Percentiles rank a stretch among this genome's conserved stretches.
Conservation (phyloP, 2,797 vertebrate genomes). For the Anisognathus igniventris region DNA sequence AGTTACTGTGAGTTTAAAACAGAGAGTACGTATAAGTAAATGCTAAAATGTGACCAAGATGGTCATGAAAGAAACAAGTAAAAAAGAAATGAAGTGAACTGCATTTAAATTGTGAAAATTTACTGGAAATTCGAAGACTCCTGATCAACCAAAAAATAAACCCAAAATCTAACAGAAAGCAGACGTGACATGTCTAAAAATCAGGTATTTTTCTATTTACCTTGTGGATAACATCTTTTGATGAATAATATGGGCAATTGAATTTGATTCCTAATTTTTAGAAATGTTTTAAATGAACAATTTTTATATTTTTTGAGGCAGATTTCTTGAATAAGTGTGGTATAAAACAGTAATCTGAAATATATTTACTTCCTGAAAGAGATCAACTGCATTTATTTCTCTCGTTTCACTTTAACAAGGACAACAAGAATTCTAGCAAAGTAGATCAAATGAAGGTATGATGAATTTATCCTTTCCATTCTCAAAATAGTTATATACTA, state of each 20-base stretch:
- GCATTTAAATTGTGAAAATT: neutral
- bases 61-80: neutral
- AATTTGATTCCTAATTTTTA: neutral
- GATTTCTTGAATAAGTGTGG: neutral
- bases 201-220: neutral
- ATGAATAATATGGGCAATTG: neutral
- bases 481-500: neutral
- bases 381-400: neutral
- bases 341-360: neutral
- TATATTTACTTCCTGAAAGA: neutral
- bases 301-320: neutral
- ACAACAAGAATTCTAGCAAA: neutral
- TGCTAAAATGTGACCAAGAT: neutral
- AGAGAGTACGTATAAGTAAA: neutral
- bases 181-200: neutral
- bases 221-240: neutral
- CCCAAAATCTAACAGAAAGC: neutral
- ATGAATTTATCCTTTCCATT: neutral
- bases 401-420: neutral
- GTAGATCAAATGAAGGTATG: neutral
- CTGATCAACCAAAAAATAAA: accelerated
- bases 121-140: neutral
- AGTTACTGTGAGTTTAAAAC: neutral
- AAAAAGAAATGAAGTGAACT: neutral
- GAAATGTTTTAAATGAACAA: neutral